Evolutionary conservation across 1,140 invertebrate species (phyloP).

Genomic region (Drosophila trapezifrons): DNA sequence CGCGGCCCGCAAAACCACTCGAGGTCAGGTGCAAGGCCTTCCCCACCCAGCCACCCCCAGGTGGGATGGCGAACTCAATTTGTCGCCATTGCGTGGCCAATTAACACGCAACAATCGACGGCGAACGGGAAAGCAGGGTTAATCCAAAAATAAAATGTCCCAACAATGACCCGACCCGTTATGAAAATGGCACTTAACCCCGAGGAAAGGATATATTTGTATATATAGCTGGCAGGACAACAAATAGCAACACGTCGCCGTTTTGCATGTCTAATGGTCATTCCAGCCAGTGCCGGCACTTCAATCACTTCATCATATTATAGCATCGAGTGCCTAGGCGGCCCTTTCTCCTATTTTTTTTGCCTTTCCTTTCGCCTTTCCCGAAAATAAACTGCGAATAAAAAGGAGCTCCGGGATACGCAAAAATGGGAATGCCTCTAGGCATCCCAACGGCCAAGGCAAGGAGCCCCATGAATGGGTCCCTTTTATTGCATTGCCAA

Average conservation of each 20-base stretch:
- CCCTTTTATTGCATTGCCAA: constrained; percentile 55
- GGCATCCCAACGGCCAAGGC: constrained; percentile 15
- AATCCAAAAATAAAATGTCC: constrained; percentile 20
- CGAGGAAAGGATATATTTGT: not conserved
- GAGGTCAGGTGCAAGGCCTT: constrained; percentile 51
- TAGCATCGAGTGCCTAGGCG: not conserved
- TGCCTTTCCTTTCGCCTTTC: not conserved
- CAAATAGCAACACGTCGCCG: constrained; percentile 71
- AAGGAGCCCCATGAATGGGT: constrained; percentile 25
- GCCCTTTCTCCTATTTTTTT: not conserved
- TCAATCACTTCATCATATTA: constrained; percentile 80
- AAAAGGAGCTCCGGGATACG: constrained; percentile 17
- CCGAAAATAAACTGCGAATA: not conserved
- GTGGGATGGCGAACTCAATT: constrained; percentile 66
- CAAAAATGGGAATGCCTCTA: constrained; percentile 25
- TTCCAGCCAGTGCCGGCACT: constrained; percentile 60
- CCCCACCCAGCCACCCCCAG: no score
- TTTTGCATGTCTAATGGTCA: constrained; percentile 72
- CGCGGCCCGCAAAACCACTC: constrained; percentile 11
- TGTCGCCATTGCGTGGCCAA: constrained; percentile 78
- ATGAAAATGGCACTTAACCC: constrained; percentile 34
- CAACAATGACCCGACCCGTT: constrained; percentile 41
- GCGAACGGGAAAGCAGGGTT: constrained; percentile 6
- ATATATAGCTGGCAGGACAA: constrained; percentile 28
- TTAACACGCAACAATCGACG: constrained; percentile 73